Evolutionary conservation across 1,140 invertebrate species (phyloP).

Genomic region (Drosophila elegans): DNA sequence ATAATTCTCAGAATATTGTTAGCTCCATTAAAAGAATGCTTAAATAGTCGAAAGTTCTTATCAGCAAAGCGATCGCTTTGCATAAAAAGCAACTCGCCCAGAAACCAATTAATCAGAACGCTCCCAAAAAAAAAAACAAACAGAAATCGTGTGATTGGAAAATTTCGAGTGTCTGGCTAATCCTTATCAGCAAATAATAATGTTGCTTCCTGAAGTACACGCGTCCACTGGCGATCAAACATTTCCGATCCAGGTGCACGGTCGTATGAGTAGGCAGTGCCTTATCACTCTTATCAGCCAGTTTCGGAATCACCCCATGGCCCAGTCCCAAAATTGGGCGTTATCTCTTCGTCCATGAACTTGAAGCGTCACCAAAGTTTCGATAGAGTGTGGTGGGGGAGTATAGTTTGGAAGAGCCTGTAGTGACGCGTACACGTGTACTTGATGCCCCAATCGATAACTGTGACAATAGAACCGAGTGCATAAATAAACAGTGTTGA

Average conservation of each 20-base stretch:
- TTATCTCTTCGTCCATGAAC: slow-evolving; percentile 71
- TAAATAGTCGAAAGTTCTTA: background rate
- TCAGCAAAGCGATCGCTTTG: slow-evolving; percentile 19
- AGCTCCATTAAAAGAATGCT: background rate
- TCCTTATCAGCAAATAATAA: slow-evolving; percentile 40
- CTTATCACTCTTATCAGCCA: slow-evolving; percentile 26
- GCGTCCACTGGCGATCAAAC: slow-evolving; percentile 39
- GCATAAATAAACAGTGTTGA: slow-evolving; percentile 66
- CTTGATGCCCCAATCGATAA: slow-evolving; percentile 59
- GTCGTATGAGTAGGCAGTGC: slow-evolving; percentile 35
- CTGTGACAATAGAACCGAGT: slow-evolving; percentile 65
- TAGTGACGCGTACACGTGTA: slow-evolving; percentile 37
- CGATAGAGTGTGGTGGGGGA: background rate
- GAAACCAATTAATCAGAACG: slow-evolving; percentile 8
- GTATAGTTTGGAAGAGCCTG: background rate
- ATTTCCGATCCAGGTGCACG: slow-evolving; percentile 55
- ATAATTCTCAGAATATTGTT: background rate
- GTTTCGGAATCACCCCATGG: slow-evolving; percentile 49
- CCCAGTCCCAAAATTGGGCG: slow-evolving; percentile 10
- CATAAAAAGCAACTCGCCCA: slow-evolving; percentile 17
- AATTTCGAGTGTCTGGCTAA: slow-evolving; percentile 53
- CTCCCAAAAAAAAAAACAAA: slow-evolving; percentile 16
- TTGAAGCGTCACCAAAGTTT: slow-evolving; percentile 43
- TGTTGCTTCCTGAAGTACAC: slow-evolving; percentile 45
- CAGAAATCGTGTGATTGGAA: slow-evolving; percentile 54